Percentiles rank a stretch among this genome's conserved stretches.
Conservation (phyloP, 1,140 invertebrate species). For the Drosophila prosaltans region DNA sequence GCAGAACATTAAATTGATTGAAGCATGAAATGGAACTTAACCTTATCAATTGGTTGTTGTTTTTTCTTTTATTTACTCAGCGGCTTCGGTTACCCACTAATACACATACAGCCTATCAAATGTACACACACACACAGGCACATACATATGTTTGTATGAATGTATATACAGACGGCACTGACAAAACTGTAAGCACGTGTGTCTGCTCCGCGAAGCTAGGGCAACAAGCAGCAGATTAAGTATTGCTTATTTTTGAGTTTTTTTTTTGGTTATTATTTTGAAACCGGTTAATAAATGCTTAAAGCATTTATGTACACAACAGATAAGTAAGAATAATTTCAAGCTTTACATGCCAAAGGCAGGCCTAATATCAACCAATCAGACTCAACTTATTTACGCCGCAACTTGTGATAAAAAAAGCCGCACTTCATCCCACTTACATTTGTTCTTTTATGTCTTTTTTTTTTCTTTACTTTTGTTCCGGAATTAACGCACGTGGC, state of each 20-base stretch:
- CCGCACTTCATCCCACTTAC: background rate
- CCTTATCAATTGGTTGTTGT: constrained; percentile 2
- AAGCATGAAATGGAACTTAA: background rate
- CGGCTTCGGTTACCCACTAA: background rate
- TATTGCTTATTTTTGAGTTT: background rate
- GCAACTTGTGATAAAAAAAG: constrained; percentile 7
- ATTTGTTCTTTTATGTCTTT: background rate
- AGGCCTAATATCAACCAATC: background rate
- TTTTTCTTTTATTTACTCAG: constrained; percentile 13
- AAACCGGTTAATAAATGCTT: background rate
- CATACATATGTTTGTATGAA: background rate
- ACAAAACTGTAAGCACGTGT: constrained; percentile 2
- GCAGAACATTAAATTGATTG: constrained; percentile 16
- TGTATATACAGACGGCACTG: background rate
- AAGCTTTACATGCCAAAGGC: background rate
- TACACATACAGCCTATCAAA: too few species aligned
- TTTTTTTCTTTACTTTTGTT: background rate
- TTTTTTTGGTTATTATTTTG: constrained; percentile 2
- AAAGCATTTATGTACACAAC: background rate
- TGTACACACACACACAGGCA: background rate
- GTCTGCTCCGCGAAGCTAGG: background rate
- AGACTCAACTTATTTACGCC: background rate
- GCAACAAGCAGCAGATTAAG: background rate
- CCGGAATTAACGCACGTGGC: background rate
- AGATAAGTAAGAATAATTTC: background rate